Conservation (phyloP, 2,888 invertebrate genomes). For the Dolomedes plantarius region DNA sequence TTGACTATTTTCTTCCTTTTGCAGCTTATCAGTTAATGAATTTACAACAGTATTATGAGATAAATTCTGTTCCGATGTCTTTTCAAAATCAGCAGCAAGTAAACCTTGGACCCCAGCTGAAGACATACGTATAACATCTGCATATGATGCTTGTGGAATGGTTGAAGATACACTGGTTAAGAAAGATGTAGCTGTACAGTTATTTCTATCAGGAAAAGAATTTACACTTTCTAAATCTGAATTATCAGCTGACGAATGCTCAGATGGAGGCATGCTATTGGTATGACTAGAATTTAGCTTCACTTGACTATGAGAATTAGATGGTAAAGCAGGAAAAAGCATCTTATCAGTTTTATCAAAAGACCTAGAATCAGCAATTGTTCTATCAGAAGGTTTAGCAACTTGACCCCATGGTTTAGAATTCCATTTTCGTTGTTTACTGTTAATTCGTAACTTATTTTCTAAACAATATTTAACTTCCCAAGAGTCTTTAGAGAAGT, state of each 20-base stretch:
- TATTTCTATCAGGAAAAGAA: slow-evolving; percentile 83
- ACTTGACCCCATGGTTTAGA: slow-evolving; percentile 34
- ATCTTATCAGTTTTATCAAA: slow-evolving; percentile 46
- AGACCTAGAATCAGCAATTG: slow-evolving; percentile 18
- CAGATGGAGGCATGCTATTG: slow-evolving; percentile 87
- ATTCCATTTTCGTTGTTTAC: slow-evolving; percentile 36
- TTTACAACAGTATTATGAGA: not conserved
- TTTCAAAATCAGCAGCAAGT: slow-evolving; percentile 27
- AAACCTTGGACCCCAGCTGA: slow-evolving; percentile 22
- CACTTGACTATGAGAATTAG: slow-evolving; percentile 40
- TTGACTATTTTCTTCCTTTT: slow-evolving; percentile 48
- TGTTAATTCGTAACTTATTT: slow-evolving; percentile 24
- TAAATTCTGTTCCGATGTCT: slow-evolving; percentile 19
- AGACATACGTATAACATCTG: slow-evolving; percentile 83
- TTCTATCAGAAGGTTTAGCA: slow-evolving; percentile 4
- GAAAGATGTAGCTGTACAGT: not conserved
- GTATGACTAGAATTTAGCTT: slow-evolving; percentile 77
- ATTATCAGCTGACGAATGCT: slow-evolving; percentile 87
- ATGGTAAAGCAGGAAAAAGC: slow-evolving; percentile 57
- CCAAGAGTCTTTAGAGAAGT: slow-evolving; percentile 24
- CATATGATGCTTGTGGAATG: slow-evolving; percentile 84
- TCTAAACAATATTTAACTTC: slow-evolving; percentile 39
- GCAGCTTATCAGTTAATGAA: slow-evolving; percentile 19
- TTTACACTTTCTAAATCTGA: slow-evolving; percentile 88
- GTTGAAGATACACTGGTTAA: slow-evolving; percentile 74